Evolutionary conservation across 2,797 vertebrate species (phyloP).

Genomic region (Cuniculus paca): DNA sequence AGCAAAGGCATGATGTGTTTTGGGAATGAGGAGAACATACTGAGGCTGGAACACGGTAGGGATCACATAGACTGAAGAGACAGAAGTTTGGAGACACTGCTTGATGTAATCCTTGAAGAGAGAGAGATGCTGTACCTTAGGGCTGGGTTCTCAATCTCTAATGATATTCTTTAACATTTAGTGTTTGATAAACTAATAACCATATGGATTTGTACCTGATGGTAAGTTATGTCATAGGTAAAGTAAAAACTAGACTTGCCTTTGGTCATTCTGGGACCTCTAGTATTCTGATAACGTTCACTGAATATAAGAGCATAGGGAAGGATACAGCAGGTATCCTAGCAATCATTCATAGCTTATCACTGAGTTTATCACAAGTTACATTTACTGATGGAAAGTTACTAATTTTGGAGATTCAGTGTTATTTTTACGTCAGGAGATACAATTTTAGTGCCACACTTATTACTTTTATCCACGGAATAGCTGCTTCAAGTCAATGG

Average conservation of each 20-base stretch:
- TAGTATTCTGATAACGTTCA: neutral
- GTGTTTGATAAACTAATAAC: neutral
- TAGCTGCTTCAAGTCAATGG: neutral
- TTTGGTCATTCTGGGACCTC: neutral
- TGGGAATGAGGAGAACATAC: neutral
- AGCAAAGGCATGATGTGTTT: neutral
- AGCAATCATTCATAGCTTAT: neutral
- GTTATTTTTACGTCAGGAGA: conserved; percentile 27
- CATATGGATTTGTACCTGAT: neutral
- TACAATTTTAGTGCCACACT: neutral
- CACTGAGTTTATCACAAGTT: neutral
- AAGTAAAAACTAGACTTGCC: neutral
- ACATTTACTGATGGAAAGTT: neutral
- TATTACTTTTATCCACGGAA: conserved; percentile 3
- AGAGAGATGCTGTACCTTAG: neutral
- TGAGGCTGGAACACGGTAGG: neutral
- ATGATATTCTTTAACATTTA: neutral
- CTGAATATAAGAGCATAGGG: neutral
- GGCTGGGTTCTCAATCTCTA: neutral
- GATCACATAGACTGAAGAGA: neutral
- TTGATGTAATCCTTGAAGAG: neutral
- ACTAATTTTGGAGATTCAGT: neutral
- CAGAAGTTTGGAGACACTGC: neutral
- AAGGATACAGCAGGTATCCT: neutral
- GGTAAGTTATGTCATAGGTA: neutral